These are phyloP conservation scores for Calliopsis andreniformis DNA, from an alignment of 1,140 invertebrate species.

Conservation along the genomic window DNA sequence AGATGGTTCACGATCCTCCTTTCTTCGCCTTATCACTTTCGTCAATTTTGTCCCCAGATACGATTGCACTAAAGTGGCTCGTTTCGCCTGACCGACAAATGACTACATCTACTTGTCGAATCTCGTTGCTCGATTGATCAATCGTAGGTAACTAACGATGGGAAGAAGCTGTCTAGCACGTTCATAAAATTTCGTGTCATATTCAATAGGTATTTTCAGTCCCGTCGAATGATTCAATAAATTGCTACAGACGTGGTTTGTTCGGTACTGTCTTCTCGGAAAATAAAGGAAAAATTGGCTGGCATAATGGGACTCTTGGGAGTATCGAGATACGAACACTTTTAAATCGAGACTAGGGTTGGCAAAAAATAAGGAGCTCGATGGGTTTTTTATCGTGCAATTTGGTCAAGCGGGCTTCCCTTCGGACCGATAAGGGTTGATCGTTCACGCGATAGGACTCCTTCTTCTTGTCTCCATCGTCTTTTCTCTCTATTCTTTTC, in stretches of 20 bases:
- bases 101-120: too few relatives aligned
- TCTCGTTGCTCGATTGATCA: too few relatives aligned
- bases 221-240: constrained; percentile 37
- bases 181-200: not conserved
- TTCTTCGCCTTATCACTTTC: not conserved
- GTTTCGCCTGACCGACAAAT: too few relatives aligned
- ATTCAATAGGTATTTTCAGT: not conserved
- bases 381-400: constrained; percentile 75
- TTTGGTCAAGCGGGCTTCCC: constrained; percentile 77
- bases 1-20: not conserved
- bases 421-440: constrained; percentile 73
- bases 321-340: constrained; percentile 47
- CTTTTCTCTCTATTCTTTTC: constrained; percentile 23
- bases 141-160: too few relatives aligned
- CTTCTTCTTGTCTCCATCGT: constrained; percentile 6
- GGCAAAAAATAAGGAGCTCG: constrained; percentile 62
- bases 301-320: constrained; percentile 58
- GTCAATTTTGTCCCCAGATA: not conserved
- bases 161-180: not conserved
- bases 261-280: constrained; percentile 5
- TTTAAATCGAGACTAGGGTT: constrained; percentile 67
- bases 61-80: not conserved
- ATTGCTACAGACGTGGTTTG: constrained; percentile 26
- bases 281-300: constrained; percentile 58
- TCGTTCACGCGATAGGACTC: constrained; percentile 37